Conservation (phyloP, 2,888 invertebrate genomes). For the Archaeoteleia sp. region DNA sequence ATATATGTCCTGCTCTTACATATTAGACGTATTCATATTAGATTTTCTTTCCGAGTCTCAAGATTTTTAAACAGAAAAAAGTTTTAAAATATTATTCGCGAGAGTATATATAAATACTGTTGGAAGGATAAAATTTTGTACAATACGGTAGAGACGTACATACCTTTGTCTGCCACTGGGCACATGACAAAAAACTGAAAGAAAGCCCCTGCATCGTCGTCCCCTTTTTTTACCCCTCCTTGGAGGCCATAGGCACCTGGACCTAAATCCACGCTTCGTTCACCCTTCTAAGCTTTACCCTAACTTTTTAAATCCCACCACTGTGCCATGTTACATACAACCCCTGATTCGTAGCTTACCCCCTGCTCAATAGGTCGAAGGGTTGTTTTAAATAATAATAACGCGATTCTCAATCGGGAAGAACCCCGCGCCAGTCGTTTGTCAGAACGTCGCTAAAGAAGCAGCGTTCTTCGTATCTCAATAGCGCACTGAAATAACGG, state of each 20-base stretch:
- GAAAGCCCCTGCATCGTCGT: conserved; percentile 54
- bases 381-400: conserved; percentile 74
- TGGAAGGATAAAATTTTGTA: conserved; percentile 43
- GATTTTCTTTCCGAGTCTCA: no score
- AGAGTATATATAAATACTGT: no score
- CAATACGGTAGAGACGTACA: conserved; percentile 48
- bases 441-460: conserved; percentile 46
- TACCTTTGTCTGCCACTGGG: conserved; percentile 35
- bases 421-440: conserved; percentile 53
- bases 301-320: conserved; percentile 57
- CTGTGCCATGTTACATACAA: conserved; percentile 47
- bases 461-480: conserved; percentile 44
- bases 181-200: conserved; percentile 47
- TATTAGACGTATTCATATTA: no score
- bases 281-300: conserved; percentile 58
- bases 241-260: conserved; percentile 52
- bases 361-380: conserved; percentile 64
- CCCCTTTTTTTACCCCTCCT: conserved; percentile 57
- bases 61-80: no score
- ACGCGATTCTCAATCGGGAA: conserved; percentile 55
- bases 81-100: no score
- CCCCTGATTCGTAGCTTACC: conserved; percentile 54
- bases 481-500: conserved; percentile 8
- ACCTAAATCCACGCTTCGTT: conserved; percentile 54
- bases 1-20: no score